These are phyloP conservation scores for Actenoides lindsayi DNA, from an alignment of 2,113 vertebrate species.

Conservation along the genomic window DNA sequence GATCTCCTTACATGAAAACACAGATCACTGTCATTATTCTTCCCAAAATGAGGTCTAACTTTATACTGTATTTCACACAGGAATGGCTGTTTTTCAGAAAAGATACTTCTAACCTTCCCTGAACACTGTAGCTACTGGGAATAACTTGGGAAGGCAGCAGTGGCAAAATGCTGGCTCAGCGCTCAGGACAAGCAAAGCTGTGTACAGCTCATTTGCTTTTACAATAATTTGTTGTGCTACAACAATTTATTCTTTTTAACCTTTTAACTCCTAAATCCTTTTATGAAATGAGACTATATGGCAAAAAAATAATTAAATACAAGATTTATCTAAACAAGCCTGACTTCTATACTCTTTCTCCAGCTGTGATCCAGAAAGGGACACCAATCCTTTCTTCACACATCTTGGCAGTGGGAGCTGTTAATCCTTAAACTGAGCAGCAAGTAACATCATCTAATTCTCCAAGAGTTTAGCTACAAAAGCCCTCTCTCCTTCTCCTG, in stretches of 20 bases:
- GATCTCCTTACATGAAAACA: neutral
- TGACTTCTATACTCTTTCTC: neutral
- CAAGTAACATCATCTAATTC: neutral
- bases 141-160: neutral
- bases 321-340: neutral
- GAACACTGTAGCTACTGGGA: neutral
- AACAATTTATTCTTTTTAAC: constrained; percentile 9
- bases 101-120: neutral
- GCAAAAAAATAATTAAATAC: neutral
- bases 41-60: neutral
- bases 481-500: neutral
- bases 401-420: neutral
- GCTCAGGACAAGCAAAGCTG: neutral
- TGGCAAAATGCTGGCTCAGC: neutral
- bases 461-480: neutral
- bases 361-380: neutral
- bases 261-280: neutral
- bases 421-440: neutral
- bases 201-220: neutral
- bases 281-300: neutral
- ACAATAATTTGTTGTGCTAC: neutral
- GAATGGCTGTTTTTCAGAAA: neutral
- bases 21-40: neutral
- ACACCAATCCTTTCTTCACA: neutral
- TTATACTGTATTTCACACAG: neutral